Conservation (phyloP, 2,797 vertebrate species). For the Thalassophryne amazonica region DNA sequence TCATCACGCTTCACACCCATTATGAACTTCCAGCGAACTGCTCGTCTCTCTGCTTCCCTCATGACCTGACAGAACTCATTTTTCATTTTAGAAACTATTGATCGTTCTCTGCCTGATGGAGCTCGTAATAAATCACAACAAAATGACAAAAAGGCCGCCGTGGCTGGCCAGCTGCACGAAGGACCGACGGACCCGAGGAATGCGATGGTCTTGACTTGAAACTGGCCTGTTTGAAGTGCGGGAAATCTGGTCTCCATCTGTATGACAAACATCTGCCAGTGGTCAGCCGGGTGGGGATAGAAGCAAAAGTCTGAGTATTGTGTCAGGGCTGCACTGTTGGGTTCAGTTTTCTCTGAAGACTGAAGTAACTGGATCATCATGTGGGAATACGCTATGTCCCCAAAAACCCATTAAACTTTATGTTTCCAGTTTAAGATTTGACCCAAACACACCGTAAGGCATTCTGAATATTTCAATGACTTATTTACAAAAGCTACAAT, state of each 20-base stretch:
- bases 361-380: too few relatives aligned
- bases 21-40: slow-evolving; percentile 48
- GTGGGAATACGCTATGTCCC: too few relatives aligned
- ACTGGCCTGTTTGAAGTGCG: slow-evolving; percentile 7
- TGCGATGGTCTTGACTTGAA: slow-evolving; percentile 14
- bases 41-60: slow-evolving; percentile 20
- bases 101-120: slow-evolving; percentile 54
- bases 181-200: slow-evolving; percentile 1
- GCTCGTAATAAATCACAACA: slow-evolving; percentile 69
- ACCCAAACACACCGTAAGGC: too few relatives aligned
- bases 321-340: neutral
- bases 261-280: neutral
- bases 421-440: too few relatives aligned
- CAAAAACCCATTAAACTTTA: too few relatives aligned
- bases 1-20: slow-evolving; percentile 21
- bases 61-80: slow-evolving; percentile 51
- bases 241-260: neutral
- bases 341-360: too few relatives aligned
- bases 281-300: neutral
- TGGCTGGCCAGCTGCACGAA: slow-evolving; percentile 11
- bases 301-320: neutral
- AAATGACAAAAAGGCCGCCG: slow-evolving; percentile 56
- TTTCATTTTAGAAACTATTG: slow-evolving; percentile 67
- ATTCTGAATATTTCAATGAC: too few relatives aligned
- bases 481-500: too few relatives aligned